Conservation (phyloP, 1,140 invertebrate species). For the Druon quercuslanigerum region DNA sequence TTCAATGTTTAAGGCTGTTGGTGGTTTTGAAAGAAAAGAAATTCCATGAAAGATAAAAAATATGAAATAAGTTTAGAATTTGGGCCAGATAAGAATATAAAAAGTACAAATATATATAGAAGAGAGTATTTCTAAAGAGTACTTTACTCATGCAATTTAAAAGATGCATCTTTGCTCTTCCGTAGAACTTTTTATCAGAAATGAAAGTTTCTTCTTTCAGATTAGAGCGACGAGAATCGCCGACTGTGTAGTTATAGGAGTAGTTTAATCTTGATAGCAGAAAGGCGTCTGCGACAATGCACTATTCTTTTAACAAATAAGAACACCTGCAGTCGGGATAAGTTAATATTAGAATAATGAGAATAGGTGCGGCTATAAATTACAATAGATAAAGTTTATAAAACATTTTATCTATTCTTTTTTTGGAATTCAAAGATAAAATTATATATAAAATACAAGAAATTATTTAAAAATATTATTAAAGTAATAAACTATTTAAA, state of each 20-base stretch:
- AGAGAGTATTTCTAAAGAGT: neutral
- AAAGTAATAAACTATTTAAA: too few species aligned
- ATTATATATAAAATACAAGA: too few species aligned
- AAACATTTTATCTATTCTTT: neutral
- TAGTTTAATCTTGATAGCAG: slow-evolving; percentile 26
- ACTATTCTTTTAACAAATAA: neutral
- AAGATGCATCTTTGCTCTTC: slow-evolving; percentile 9
- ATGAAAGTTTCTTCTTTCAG: slow-evolving; percentile 19
- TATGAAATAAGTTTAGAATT: neutral
- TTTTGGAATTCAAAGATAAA: neutral
- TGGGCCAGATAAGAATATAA: neutral
- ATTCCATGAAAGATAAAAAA: too few species aligned
- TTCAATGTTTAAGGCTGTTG: too few species aligned
- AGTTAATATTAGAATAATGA: slow-evolving; percentile 31
- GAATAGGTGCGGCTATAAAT: neutral
- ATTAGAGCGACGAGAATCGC: slow-evolving; percentile 23
- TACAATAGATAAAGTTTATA: neutral
- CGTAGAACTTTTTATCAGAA: slow-evolving; percentile 17
- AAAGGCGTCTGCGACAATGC: slow-evolving; percentile 11
- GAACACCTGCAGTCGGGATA: neutral
- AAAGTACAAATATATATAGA: slow-evolving; percentile 1
- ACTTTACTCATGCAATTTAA: slow-evolving; percentile 23
- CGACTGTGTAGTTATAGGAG: slow-evolving; percentile 24
- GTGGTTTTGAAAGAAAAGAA: too few species aligned
- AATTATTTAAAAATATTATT: too few species aligned